Evolutionary conservation across 2,113 vertebrate genomes (phyloP), one percentile per base, ranked within the genome.

Genomic region (Willisornis vidua): DNA sequence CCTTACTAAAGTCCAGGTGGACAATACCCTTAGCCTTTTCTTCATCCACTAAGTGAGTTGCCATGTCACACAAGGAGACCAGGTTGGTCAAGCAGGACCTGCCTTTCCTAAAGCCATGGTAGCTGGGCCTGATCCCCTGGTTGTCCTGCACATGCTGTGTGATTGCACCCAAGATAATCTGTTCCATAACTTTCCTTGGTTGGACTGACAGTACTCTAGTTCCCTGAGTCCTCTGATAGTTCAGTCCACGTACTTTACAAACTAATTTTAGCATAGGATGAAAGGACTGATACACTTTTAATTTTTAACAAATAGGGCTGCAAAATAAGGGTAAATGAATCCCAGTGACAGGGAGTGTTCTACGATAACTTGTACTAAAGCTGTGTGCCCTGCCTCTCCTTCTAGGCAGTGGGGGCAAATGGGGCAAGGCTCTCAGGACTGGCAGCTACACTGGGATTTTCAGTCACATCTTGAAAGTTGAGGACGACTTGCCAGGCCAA

Each of bases 1-100:
- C 19, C 59, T 46, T 20, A n/a, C n/a, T 68, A 2, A 45, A 54
- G 4, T 39, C 39, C 24, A 41, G 2, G 3, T 0, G n/a, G 24
- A 17, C 0, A 1, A 54, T 46, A 55, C 14, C n/a, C 46, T 46
- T 29, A 68, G 39, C n/a, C 11, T 55, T 62, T 41, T 39, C 46
- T 4, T 54, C 12, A 67, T 59, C 28, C 39, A 39, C 19, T 39
- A 10, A 3, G 5, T 4, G 4, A 8, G 8, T 46, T 10, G 29
- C 7, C 23, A 33, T 29, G 11, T 61, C n/a, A 48, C 19, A 41
- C 2, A 35, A 54, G 10, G 12, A 68, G 55, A 31, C 48, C 19
- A 8, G 13, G n/a, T 6, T 48, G 24, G 24, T 41, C 29, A 55
- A 68, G 46, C 62, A 83, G 62, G 23, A 68, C n/a, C 3, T 12